phyloP scores from a whole-genome alignment of 2,888 invertebrate genomes.

The Tyria jacobaeae region DNA sequence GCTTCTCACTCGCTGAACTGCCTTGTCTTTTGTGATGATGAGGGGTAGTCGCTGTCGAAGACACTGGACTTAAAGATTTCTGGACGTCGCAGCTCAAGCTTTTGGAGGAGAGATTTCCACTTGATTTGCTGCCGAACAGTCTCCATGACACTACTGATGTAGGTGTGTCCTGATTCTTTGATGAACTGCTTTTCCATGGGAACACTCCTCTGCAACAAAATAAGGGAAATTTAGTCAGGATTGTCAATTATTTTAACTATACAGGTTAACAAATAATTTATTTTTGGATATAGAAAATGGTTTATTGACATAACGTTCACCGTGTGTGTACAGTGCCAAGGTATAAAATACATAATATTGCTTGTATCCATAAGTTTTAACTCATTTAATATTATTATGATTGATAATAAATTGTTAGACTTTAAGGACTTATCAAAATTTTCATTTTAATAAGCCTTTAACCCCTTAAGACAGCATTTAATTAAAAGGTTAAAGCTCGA shows the following conservation, averaged over 20 bases:
- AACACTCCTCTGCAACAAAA: constrained; percentile 84
- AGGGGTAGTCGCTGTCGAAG: constrained; percentile 77
- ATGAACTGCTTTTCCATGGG: constrained; percentile 81
- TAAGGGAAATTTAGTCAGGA: constrained; percentile 14
- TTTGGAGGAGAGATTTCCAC: constrained; percentile 69
- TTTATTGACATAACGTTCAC: not conserved
- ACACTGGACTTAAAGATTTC: constrained; percentile 70
- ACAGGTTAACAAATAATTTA: not conserved
- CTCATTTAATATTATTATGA: not conserved
- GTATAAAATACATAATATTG: not conserved
- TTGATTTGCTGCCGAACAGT: constrained; percentile 79
- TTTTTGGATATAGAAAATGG: not conserved
- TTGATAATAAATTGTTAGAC: no score
- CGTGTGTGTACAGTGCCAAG: not conserved
- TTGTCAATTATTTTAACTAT: not conserved
- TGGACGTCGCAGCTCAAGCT: constrained; percentile 65
- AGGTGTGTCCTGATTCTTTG: constrained; percentile 67
- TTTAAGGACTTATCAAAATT: no score
- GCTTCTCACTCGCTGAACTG: constrained; percentile 84
- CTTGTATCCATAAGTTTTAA: not conserved
- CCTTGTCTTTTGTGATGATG: constrained; percentile 79
- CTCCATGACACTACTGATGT: constrained; percentile 71
- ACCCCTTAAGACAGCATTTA: no score
- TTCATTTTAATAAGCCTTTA: no score
- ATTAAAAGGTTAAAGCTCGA: no score